Evolutionary conservation across 2,888 invertebrate species (phyloP).

Genomic region (Brachypterus glaber): DNA sequence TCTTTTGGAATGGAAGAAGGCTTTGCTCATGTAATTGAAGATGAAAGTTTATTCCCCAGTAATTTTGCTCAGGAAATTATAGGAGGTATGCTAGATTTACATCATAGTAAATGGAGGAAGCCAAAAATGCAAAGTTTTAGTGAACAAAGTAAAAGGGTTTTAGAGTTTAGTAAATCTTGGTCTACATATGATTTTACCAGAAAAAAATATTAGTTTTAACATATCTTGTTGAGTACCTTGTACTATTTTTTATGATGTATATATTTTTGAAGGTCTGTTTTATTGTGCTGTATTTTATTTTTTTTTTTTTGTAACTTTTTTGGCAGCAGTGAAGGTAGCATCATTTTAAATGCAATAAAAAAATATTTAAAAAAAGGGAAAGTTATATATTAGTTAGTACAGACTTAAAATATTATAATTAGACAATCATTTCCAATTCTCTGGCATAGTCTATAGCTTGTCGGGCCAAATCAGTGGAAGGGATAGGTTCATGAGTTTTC

Average conservation of each 20-base stretch:
- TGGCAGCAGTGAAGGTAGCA: too few species aligned
- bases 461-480: conserved; percentile 82
- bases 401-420: conserved; percentile 37
- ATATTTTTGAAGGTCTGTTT: too few species aligned
- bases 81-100: conserved; percentile 87
- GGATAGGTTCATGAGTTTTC: conserved; percentile 68
- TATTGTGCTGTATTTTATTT: too few species aligned
- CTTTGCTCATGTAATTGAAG: conserved; percentile 95
- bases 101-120: conserved; percentile 77
- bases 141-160: conserved; percentile 63
- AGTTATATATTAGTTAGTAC: too few species aligned
- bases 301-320: too few species aligned
- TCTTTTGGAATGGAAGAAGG: conserved; percentile 87
- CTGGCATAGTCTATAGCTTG: conserved; percentile 95
- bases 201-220: conserved; percentile 26
- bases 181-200: conserved; percentile 52
- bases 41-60: conserved; percentile 73
- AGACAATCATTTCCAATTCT: conserved; percentile 99
- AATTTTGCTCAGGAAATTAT: conserved; percentile 95
- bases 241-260: too few species aligned
- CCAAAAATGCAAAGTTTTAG: conserved; percentile 67
- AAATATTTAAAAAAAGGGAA: too few species aligned
- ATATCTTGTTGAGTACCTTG: too few species aligned
- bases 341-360: too few species aligned
- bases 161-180: conserved; percentile 64